Conservation (phyloP, 1,140 invertebrate genomes). For the Pseudoatta argentina region DNA sequence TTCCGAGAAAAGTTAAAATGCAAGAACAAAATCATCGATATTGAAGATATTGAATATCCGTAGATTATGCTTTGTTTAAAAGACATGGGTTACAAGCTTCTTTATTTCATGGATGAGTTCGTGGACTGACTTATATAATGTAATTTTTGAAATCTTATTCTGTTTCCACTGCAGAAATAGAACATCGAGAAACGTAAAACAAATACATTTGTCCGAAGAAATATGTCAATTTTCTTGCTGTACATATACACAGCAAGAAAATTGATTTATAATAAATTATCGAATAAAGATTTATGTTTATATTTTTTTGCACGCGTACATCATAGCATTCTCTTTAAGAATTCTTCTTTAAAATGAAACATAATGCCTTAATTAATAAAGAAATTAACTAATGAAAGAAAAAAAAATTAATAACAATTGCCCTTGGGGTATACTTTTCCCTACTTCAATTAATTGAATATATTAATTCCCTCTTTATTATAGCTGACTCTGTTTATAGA, state of each 20-base stretch:
- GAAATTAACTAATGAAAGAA: too few relatives aligned
- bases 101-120: slow-evolving; percentile 13
- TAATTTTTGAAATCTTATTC: slow-evolving; percentile 23
- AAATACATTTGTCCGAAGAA: not conserved
- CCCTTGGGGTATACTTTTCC: too few relatives aligned
- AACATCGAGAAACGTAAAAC: not conserved
- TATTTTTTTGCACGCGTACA: not conserved
- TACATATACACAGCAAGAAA: not conserved
- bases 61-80: slow-evolving; percentile 9
- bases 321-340: not conserved
- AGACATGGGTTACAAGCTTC: not conserved
- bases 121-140: slow-evolving; percentile 24
- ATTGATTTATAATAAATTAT: slow-evolving; percentile 17
- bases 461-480: too few relatives aligned
- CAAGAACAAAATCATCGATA: slow-evolving; percentile 1
- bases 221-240: not conserved
- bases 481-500: too few relatives aligned
- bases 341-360: not conserved
- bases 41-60: slow-evolving; percentile 17
- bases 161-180: not conserved
- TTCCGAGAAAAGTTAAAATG: slow-evolving; percentile 17
- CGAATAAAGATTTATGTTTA: not conserved
- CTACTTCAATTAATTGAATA: too few relatives aligned
- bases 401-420: too few relatives aligned
- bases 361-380: too few relatives aligned